Evolutionary conservation across 2,113 vertebrate species (phyloP).

Genomic region (Aspiorhynchus laticeps): DNA sequence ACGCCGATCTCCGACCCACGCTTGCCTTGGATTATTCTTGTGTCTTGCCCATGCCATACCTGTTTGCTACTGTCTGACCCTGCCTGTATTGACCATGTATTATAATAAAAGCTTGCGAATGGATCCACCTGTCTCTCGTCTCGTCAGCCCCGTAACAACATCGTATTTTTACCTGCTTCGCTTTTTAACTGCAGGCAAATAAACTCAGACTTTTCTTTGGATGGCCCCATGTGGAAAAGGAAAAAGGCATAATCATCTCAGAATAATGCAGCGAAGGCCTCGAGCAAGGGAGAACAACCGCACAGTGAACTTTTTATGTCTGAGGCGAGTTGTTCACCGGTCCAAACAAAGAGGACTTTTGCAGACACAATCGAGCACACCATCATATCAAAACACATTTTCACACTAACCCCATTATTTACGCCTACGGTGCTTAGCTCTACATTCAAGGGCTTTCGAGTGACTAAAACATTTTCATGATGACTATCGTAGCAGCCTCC

Average conservation of each 20-base stretch:
- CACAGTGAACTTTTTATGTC: constrained; percentile 23
- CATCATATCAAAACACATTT: constrained; percentile 27
- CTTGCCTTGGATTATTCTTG: no score
- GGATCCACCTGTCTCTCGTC: no score
- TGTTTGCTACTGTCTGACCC: no score
- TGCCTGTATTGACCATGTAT: no score
- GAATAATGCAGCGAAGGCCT: constrained; percentile 8
- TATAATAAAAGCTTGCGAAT: no score
- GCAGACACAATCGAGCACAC: constrained; percentile 19
- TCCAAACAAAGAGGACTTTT: constrained; percentile 25
- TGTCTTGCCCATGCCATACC: no score
- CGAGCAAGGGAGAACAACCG: constrained; percentile 3
- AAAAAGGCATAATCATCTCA: constrained; percentile 15
- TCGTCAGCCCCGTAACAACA: no score
- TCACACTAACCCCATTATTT: neutral
- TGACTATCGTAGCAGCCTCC: neutral
- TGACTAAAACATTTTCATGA: neutral
- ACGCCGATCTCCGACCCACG: no score
- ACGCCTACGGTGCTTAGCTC: neutral
- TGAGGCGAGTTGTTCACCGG: neutral
- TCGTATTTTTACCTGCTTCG: neutral
- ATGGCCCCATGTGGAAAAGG: constrained; percentile 31
- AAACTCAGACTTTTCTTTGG: constrained; percentile 30
- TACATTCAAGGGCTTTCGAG: constrained; percentile 13
- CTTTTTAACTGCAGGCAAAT: constrained; percentile 19